Percentiles rank a stretch among this genome's conserved stretches.
These are phyloP conservation scores for Whitmania pigra DNA, from an alignment of 1,140 invertebrate genomes.

Conservation along the genomic window DNA sequence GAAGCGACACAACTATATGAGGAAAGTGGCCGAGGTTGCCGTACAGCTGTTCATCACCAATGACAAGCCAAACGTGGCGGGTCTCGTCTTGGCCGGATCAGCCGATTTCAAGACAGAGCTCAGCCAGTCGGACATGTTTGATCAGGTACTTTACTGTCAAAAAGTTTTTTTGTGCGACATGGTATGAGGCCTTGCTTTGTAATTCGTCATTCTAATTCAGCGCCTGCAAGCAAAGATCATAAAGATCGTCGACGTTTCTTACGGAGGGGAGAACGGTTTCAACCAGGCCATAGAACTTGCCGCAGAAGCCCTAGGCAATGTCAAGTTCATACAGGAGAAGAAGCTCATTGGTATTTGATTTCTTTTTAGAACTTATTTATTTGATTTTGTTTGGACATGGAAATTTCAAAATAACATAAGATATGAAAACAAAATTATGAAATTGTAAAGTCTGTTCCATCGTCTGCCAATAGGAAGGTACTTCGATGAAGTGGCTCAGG, in stretches of 20 bases:
- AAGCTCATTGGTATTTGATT: constrained; percentile 72
- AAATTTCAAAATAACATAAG: too few relatives aligned
- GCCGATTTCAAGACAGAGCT: constrained; percentile 99
- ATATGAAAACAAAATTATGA: too few relatives aligned
- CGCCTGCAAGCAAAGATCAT: constrained; percentile 94
- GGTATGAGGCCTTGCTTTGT: too few relatives aligned
- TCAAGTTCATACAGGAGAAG: constrained; percentile 99
- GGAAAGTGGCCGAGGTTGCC: constrained; percentile 97
- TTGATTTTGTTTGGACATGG: too few relatives aligned
- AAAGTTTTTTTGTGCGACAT: too few relatives aligned
- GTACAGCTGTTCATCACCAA: constrained; percentile 93
- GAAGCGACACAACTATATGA: constrained; percentile 97
- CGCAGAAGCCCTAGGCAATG: constrained; percentile 91
- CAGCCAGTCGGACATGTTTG: constrained; percentile 99
- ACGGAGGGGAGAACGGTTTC: constrained; percentile 98
- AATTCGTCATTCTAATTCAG: constrained; percentile 43
- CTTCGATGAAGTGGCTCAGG: constrained; percentile 97
- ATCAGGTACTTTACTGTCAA: constrained; percentile 60
- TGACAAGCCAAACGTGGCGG: constrained; percentile 92
- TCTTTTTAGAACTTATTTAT: background rate
- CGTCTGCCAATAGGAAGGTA: constrained; percentile 56
- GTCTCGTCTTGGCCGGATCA: constrained; percentile 92
- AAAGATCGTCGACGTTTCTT: constrained; percentile 96
- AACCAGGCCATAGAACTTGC: constrained; percentile 98
- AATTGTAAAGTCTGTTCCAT: too few relatives aligned